Evolutionary conservation across 35 echinoderm and acorn worm species (phyloP), one percentile per base, ranked within the genome.

Genomic region (Amphiura filiformis): DNA sequence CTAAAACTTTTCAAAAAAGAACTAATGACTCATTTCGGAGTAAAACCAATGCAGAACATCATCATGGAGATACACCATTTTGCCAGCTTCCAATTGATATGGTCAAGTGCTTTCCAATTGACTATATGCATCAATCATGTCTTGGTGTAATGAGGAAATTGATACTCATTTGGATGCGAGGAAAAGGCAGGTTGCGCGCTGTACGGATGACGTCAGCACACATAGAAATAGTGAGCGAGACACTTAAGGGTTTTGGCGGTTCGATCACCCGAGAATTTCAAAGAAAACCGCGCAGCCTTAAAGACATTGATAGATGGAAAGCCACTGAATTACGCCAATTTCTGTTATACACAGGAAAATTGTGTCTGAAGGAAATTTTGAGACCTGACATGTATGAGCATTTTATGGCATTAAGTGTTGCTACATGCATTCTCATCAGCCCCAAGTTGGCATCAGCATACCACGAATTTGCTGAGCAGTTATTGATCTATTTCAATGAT

Each of bases 51-150:
- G 9, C 18, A 39, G 86, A 93, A 78, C 86, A 93, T 61, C 91
- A 89, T 76, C 78, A 84, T 13, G 34, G 0, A 1, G 70, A 90
- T 78, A 49, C 80, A 17, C 89, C 89, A 52, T 79, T 91, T 22
- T 91, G 82, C 57, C 34, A 91, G 20, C 23, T 91, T 13, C 82
- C 89, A 57, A 85, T 91, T 39, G 89, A 91, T 37, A 91, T 91
- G 81, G 40, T 91, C 17, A 78, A 85, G 38, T 44, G 77, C 36
- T 92, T 92, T 36, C 90, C 90, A 61, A 0, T 87, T 13, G 90
- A 87, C 78, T 90, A 81, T 39, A 94, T 94, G 92, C 92, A 94
- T 39, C 92, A 94, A 76, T 79, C 82, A 13, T 92, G 92, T 34
- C 83, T 90, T 22, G 92, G 87, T 31, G 87, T 94, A 0, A 81